Percentiles rank a stretch among this genome's conserved stretches.
Conservation (phyloP, 2,797 vertebrate species). For the Karalla daura region DNA sequence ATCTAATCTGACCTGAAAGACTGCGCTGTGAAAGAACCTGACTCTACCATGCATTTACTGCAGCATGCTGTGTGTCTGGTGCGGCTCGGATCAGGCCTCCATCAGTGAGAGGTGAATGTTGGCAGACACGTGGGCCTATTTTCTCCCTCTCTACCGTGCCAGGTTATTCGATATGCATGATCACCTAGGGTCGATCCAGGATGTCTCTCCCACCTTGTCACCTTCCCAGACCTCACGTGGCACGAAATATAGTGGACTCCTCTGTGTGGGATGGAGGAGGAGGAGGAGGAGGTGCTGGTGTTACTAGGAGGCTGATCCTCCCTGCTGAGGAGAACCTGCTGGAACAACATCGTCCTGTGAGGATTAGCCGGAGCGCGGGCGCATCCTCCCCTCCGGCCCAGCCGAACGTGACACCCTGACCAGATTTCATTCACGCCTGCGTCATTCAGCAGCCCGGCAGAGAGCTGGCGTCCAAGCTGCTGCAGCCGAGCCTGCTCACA, state of each 20-base stretch:
- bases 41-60: no score
- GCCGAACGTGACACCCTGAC: neutral
- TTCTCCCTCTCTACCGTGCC: neutral
- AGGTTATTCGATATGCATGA: neutral
- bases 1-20: no score
- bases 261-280: neutral
- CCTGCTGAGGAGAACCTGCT: neutral
- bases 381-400: neutral
- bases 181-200: constrained; percentile 2
- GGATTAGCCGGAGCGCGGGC: neutral
- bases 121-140: neutral
- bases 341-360: constrained; percentile 25
- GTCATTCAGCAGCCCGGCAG: neutral
- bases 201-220: constrained; percentile 1
- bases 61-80: no score
- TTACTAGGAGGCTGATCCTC: constrained; percentile 10
- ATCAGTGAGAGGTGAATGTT: neutral
- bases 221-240: constrained; percentile 19
- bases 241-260: neutral
- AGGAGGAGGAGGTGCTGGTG: neutral
- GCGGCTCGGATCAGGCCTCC: fast-evolving
- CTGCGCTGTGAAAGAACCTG: no score
- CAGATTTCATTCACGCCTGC: neutral
- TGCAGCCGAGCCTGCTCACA: neutral
- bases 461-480: neutral